Evolutionary conservation across 2,888 invertebrate species (phyloP), one percentile per base, ranked within the genome.

Genomic region (Acleris laterana): DNA sequence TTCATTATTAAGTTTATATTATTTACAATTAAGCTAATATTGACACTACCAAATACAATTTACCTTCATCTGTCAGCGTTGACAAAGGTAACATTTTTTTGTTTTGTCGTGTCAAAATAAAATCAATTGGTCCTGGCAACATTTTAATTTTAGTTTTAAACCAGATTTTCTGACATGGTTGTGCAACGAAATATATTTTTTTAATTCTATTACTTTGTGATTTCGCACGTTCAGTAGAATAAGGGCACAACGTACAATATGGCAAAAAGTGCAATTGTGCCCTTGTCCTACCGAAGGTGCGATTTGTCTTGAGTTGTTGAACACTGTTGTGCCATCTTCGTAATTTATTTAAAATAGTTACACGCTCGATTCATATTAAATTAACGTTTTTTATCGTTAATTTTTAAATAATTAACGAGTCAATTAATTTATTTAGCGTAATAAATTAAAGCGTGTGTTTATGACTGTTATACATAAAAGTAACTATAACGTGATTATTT

Each of bases 111-210:
- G 69, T 67, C 63, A 69, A 55, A 69, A 63, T 53, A 62, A 55
- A 68, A 61, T 32, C 52, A 59, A 58, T 50, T 65, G 60, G 59
- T 66, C 51, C 55, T 63, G 69, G 66, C 55, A 25, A 56, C 42
- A 32, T 32, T 62, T 67, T 67, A 55, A 64, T 64, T 70, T 73
- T 74, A 70, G 73, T 74, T 75, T 74, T 71, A 75, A 72, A 72
- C 74, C 69, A 59, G 32, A 70, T 68, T 70, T 71, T 70, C 64
- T 74, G 68, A 69, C 70, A 70, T 83, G 85, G 87, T 88, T 88
- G 87, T 88, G 87, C 83, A 82, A 82, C 85, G 80, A 84, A 69
- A 62, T 59, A 79, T 77, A 72, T 72, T 66, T 69, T 71, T 73
- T 65, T 70, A 69, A 62, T 58, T 70, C 44, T 69, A 70, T 71